Evolutionary conservation across 1,140 invertebrate genomes (phyloP).

Genomic region (Homalodisca vitripennis): DNA sequence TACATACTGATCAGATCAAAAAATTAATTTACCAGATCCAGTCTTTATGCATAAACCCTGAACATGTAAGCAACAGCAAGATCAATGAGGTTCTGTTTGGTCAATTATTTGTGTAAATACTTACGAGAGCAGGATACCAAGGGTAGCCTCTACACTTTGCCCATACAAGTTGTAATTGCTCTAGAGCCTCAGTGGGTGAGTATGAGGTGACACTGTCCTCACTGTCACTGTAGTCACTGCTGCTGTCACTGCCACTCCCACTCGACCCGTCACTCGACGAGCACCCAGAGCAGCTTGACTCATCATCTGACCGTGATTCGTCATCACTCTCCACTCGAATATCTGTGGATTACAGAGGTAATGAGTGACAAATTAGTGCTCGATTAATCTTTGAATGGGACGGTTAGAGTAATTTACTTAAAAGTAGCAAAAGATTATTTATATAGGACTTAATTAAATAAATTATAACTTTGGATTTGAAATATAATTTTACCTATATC

Average conservation of each 20-base stretch:
- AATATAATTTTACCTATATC: no score
- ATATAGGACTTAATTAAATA: no score
- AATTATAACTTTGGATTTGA: no score
- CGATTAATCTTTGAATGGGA: no score
- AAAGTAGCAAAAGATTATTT: no score
- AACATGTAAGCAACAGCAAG: no score
- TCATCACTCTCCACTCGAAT: slow-evolving; percentile 45
- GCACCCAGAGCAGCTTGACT: slow-evolving; percentile 41
- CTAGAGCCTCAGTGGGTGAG: slow-evolving; percentile 35
- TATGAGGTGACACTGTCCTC: slow-evolving; percentile 31
- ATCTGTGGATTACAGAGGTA: slow-evolving; percentile 31
- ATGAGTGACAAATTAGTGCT: background rate
- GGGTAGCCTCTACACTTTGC: slow-evolving; percentile 95
- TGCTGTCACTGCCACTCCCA: slow-evolving; percentile 35
- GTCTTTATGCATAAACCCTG: no score
- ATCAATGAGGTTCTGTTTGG: no score
- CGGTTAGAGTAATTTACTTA: background rate
- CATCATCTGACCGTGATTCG: slow-evolving; percentile 47
- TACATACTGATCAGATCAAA: no score
- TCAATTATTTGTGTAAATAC: no score
- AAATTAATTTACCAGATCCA: no score
- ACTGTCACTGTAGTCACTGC: slow-evolving; percentile 31
- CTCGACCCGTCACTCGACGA: slow-evolving; percentile 32
- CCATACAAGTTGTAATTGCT: slow-evolving; percentile 85
- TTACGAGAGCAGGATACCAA: slow-evolving; percentile 90